Percentiles rank a stretch among this genome's conserved stretches.
Evolutionary conservation across 2,888 invertebrate species (phyloP).

Genomic region (Nomada flava): DNA sequence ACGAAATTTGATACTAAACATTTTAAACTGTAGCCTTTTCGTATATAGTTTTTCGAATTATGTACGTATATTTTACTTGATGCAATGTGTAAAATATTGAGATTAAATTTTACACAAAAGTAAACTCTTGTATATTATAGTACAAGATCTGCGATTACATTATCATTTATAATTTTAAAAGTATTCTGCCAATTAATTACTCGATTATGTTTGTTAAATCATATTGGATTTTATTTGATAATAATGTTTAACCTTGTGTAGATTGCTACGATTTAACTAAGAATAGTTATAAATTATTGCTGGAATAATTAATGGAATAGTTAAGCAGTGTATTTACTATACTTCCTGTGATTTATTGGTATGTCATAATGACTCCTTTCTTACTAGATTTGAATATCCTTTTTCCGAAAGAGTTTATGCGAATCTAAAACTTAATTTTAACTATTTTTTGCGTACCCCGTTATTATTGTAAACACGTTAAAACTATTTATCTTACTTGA

Average conservation of each 20-base stretch:
- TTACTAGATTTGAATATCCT: slow-evolving; percentile 51
- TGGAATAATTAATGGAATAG: slow-evolving; percentile 45
- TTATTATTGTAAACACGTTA: slow-evolving; percentile 32
- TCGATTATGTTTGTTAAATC: slow-evolving; percentile 26
- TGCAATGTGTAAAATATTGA: neutral
- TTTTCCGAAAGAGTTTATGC: slow-evolving; percentile 19
- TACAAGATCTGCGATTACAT: slow-evolving; percentile 30
- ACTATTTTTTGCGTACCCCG: slow-evolving; percentile 12
- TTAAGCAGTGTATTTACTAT: slow-evolving; percentile 48
- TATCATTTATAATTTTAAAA: slow-evolving; percentile 33
- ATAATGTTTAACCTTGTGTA: slow-evolving; percentile 35
- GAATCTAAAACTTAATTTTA: slow-evolving; percentile 33
- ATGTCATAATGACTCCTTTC: slow-evolving; percentile 55
- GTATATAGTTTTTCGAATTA: slow-evolving; percentile 24
- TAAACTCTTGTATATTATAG: slow-evolving; percentile 21
- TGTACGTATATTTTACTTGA: slow-evolving; percentile 41
- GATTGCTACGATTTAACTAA: slow-evolving; percentile 39
- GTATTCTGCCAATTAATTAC: slow-evolving; percentile 64
- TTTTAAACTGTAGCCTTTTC: slow-evolving; percentile 32
- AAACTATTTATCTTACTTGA: slow-evolving; percentile 52
- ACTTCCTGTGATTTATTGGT: slow-evolving; percentile 62
- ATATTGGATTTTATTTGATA: slow-evolving; percentile 37
- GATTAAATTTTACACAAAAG: slow-evolving; percentile 17
- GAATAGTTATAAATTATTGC: slow-evolving; percentile 32
- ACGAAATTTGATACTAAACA: slow-evolving; percentile 29